These are phyloP conservation scores for Ichneumon xanthorius DNA, from an alignment of 2,888 invertebrate genomes.

Conservation along the genomic window DNA sequence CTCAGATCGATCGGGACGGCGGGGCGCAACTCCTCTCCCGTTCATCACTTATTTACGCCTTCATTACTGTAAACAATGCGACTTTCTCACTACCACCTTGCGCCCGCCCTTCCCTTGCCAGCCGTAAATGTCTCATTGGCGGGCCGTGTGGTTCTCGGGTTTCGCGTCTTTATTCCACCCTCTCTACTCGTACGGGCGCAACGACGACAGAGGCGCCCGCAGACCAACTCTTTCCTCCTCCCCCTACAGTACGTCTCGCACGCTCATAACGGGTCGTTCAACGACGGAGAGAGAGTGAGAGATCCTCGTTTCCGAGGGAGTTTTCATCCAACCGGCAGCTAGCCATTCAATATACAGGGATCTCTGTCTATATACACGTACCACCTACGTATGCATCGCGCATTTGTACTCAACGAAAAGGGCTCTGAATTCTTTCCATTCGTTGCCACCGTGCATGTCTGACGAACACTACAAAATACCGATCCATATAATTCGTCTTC, in stretches of 20 bases:
- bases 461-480: not conserved
- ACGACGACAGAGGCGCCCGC: not conserved
- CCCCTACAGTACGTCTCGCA: conserved; percentile 59
- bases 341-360: conserved; percentile 36
- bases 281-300: conserved; percentile 21
- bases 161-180: conserved; percentile 62
- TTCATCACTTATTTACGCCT: conserved; percentile 82
- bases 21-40: conserved; percentile 59
- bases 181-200: not conserved
- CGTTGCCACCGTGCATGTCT: conserved; percentile 15
- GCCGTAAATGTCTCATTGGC: conserved; percentile 44
- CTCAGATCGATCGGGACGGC: conserved; percentile 77
- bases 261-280: conserved; percentile 58
- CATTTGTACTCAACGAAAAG: conserved; percentile 12
- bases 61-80: conserved; percentile 83
- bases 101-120: conserved; percentile 54
- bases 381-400: not conserved
- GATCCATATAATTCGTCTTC: not conserved
- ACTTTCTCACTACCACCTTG: conserved; percentile 73
- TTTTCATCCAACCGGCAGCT: conserved; percentile 38
- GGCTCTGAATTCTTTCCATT: conserved; percentile 18
- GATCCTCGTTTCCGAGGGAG: conserved; percentile 27
- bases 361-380: not conserved
- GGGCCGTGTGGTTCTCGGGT: conserved; percentile 56
- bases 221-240: conserved; percentile 53